Percentiles rank a stretch among this genome's conserved stretches.
These are phyloP conservation scores for Spialia ferax DNA, from an alignment of 2,888 invertebrate species.

Conservation along the genomic window DNA sequence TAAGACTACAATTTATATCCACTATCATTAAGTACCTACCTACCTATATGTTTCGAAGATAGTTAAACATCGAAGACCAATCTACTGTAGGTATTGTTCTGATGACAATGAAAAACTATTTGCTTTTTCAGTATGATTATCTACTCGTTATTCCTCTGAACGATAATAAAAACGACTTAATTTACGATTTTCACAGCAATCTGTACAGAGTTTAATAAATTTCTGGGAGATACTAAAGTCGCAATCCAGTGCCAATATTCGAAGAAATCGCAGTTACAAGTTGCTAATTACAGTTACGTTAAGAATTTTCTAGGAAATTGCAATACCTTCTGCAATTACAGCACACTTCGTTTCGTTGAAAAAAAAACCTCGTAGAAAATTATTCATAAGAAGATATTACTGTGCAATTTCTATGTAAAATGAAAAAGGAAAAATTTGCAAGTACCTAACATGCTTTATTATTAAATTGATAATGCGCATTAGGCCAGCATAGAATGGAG, in stretches of 20 bases:
- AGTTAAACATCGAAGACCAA: too few species aligned
- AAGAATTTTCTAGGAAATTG: slow-evolving; percentile 28
- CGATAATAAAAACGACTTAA: too few species aligned
- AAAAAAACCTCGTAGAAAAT: slow-evolving; percentile 12
- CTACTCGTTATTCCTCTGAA: too few species aligned
- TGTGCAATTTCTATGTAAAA: not conserved
- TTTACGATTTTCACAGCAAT: slow-evolving; percentile 1
- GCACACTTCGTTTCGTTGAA: slow-evolving; percentile 9
- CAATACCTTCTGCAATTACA: slow-evolving; percentile 23
- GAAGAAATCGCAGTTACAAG: slow-evolving; percentile 25
- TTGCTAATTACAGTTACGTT: slow-evolving; percentile 21
- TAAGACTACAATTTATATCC: too few species aligned
- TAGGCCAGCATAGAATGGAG: too few species aligned
- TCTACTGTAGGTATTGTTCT: too few species aligned
- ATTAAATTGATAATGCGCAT: too few species aligned
- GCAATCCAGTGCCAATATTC: slow-evolving; percentile 12
- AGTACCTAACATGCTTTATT: too few species aligned
- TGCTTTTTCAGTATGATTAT: too few species aligned
- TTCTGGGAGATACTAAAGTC: slow-evolving; percentile 12
- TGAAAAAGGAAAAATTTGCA: slow-evolving; percentile 1
- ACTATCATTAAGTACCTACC: too few species aligned
- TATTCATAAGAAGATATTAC: slow-evolving; percentile 1
- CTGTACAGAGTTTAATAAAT: not conserved
- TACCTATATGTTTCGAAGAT: too few species aligned
- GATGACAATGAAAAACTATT: too few species aligned